Evolutionary conservation across 2,113 vertebrate genomes (phyloP), one percentile per base, ranked within the genome.

Genomic region (Hystrix cristata): DNA sequence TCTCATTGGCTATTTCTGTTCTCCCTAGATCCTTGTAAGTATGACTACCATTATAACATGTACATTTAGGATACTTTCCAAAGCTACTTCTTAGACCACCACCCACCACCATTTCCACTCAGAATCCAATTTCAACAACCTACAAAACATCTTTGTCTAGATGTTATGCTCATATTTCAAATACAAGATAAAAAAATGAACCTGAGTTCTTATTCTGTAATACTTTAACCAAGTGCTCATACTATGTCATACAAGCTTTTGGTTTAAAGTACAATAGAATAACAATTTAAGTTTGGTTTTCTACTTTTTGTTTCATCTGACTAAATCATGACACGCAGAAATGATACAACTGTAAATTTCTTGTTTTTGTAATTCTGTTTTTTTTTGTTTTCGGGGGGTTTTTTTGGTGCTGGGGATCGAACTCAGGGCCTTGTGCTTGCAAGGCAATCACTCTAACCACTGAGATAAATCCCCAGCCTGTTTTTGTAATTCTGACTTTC

Each of bases 111-210:
- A 55, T 65, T 93, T 95, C 57, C 25, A 95, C 34, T 74, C 53
- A 80, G 29, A 95, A 31, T 80, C 64, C 67, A 95, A 27, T 69
- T 94, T 72, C 43, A 60, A 74, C 46, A 71, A 94, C 34, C 38
- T 80, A 64, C 6, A 82, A 69, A 25, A 67, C 12, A 83, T 84
- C n/a, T 88, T 95, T 71, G 87, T 80, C 90, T 62, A 48, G 10
- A 95, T 93, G 31, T 74, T 86, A 94, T 38, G 87, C 8, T 93
- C 83, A 96, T 14, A 87, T 87, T 76, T 95, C n/a, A 95, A 97
- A 89, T 67, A 91, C 38, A 87, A 90, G 31, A 29, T 87, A n/a
- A 78, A 87, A 62, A 90, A 88, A 74, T 71, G 19, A 88, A 95
- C 9, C 38, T 67, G 19, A 91, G 46, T 84, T 95, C 67, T 81